Percentiles rank a stretch among this genome's conserved stretches.
Conservation (phyloP, 2,113 vertebrate genomes). For the Rhinoderma darwinii region DNA sequence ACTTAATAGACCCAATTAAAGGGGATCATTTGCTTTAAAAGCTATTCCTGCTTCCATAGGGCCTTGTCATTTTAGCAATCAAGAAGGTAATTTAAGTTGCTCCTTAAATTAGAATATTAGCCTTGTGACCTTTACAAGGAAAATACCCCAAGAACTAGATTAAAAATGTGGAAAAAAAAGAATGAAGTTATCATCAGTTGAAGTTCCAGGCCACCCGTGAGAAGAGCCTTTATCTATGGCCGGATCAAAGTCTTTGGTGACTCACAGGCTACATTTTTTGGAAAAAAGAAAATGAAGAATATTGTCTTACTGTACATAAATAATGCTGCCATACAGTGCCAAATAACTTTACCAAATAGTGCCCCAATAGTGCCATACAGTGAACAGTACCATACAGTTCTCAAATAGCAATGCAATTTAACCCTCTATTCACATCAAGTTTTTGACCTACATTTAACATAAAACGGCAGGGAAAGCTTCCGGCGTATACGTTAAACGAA, state of each 20-base stretch:
- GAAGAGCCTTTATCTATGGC: not conserved
- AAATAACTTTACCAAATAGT: no score
- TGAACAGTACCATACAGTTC: no score
- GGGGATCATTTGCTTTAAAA: not conserved
- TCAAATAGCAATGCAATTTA: no score
- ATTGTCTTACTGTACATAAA: no score
- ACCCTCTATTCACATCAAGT: no score
- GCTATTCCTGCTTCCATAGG: not conserved
- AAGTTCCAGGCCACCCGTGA: not conserved
- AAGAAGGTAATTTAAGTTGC: not conserved
- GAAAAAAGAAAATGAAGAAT: no score
- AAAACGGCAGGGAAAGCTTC: no score
- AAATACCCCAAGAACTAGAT: not conserved
- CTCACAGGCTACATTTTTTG: not conserved
- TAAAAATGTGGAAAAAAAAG: not conserved
- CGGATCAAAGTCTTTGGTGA: not conserved
- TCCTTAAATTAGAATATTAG: not conserved
- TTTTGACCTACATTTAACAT: no score
- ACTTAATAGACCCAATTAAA: not conserved
- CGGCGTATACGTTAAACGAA: no score
- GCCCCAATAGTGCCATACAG: no score
- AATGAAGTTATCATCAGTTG: not conserved
- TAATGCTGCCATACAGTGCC: no score
- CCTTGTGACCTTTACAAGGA: conserved; percentile 5
- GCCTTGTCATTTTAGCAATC: not conserved